Conservation (phyloP, 2,888 invertebrate genomes). For the Ormia ochracea region DNA sequence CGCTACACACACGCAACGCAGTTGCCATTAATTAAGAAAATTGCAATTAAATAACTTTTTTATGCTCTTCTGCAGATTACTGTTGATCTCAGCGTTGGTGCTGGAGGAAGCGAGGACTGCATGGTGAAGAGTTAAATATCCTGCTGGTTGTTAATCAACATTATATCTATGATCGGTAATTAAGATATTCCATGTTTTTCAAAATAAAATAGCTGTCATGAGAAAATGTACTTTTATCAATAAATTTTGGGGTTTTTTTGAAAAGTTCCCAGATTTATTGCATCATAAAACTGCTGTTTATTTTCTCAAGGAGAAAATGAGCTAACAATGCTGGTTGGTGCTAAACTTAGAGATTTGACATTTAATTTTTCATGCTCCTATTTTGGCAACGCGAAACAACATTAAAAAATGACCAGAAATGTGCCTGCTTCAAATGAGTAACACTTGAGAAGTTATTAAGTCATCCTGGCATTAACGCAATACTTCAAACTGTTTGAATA, state of each 20-base stretch:
- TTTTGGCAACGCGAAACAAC: no score
- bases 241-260: constrained; percentile 30
- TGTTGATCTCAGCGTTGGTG: constrained; percentile 38
- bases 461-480: no score
- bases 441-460: no score
- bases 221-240: constrained; percentile 12
- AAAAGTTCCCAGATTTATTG: constrained; percentile 2
- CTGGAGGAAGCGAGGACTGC: not conserved
- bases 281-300: not conserved
- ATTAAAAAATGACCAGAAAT: no score
- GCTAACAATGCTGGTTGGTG: constrained; percentile 44
- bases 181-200: not conserved
- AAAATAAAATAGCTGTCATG: constrained; percentile 15
- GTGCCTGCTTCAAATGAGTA: no score
- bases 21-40: constrained; percentile 18
- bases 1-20: constrained; percentile 5
- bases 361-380: no score
- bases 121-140: constrained; percentile 1
- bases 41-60: not conserved
- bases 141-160: constrained; percentile 1
- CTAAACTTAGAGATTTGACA: not conserved
- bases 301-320: constrained; percentile 4
- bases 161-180: constrained; percentile 45
- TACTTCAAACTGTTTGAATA: no score
- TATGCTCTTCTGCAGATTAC: not conserved